Base-by-base conservation (phyloP, 1,140 invertebrate genomes). In the Nixonia krombeini region DNA sequence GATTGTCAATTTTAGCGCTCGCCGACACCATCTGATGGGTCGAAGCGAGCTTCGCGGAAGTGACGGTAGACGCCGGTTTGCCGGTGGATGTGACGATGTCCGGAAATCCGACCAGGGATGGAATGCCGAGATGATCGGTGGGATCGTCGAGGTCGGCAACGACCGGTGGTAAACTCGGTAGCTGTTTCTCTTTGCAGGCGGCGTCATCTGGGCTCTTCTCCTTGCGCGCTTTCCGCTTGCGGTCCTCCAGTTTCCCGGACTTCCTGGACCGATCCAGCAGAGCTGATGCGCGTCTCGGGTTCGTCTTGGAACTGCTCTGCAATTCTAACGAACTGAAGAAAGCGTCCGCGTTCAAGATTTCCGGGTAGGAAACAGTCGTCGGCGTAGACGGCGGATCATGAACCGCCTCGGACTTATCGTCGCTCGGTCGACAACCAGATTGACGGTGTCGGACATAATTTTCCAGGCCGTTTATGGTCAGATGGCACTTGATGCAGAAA, bases 301-400 rank as follows among this genome's bases (percentile, higher is more conserved):
- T 86, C 49, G 86, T 83, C 69, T 89, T 92, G 0, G 87, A 82
- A 64, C 90, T 94, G 63, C 93, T 94, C 76, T 94, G 92, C 9
- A 96, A 79, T 75, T 95, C 92, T 16, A 96, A 80, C 0, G 92
- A 94, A 15, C 91, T 93, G 74, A 96, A 96, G 74, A 96, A 95
- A 9, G 93, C 89, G 73, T 93, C 92, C 0, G 93, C 92, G 25
- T 91, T 92, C 3, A 92, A 79, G 33, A 87, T 81, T 38, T 85
- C 84, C 23, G 86, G 85, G 68, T 88, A 78, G 26, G 75, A 74
- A 41, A 87, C 74, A 17, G 73, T 78, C 18, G 79, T 72, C 15
- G 78, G 74, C 0, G 75, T 82, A 42, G 68, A 59, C 2, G 71
- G 70, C 2, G 76, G 51, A 56, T 83, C 72, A 35, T 82, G 70